These are phyloP conservation scores for Merodon equestris DNA, from an alignment of 2,888 invertebrate species.

Conservation along the genomic window DNA sequence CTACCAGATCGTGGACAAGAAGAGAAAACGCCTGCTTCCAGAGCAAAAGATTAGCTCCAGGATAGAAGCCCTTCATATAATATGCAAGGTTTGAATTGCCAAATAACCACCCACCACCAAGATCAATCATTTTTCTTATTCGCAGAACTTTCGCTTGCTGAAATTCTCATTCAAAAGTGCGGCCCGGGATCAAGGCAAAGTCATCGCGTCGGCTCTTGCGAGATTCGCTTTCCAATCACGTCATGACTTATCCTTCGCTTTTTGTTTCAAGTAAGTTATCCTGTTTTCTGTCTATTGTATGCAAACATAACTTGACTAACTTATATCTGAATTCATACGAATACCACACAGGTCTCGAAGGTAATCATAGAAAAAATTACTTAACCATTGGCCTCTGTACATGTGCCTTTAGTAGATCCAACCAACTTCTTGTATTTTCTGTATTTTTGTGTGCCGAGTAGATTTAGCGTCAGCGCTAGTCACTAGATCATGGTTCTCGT, in stretches of 20 bases:
- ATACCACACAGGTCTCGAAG: constrained; percentile 19
- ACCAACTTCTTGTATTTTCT: no score
- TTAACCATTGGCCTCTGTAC: no score
- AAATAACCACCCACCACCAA: neutral
- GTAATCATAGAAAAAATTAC: constrained; percentile 24
- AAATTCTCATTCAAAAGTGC: constrained; percentile 93
- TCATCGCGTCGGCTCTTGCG: constrained; percentile 88
- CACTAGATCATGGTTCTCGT: no score
- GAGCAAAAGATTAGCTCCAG: constrained; percentile 77
- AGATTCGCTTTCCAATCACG: constrained; percentile 93
- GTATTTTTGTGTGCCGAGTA: no score
- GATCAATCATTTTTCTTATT: constrained; percentile 70
- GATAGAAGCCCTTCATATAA: constrained; percentile 77
- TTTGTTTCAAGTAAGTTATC: constrained; percentile 87
- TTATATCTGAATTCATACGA: constrained; percentile 10
- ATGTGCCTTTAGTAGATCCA: no score
- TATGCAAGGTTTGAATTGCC: constrained; percentile 74
- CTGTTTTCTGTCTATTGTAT: constrained; percentile 1
- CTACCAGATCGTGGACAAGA: constrained; percentile 75
- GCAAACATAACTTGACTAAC: neutral
- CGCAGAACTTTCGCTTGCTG: constrained; percentile 91
- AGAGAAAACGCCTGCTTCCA: constrained; percentile 75
- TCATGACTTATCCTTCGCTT: constrained; percentile 92
- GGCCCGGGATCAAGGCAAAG: constrained; percentile 88
- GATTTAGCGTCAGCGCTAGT: no score